Percentiles rank a stretch among this genome's conserved stretches.
These are phyloP conservation scores for Cantharis rufa DNA, from an alignment of 2,888 invertebrate species.

Conservation along the genomic window DNA sequence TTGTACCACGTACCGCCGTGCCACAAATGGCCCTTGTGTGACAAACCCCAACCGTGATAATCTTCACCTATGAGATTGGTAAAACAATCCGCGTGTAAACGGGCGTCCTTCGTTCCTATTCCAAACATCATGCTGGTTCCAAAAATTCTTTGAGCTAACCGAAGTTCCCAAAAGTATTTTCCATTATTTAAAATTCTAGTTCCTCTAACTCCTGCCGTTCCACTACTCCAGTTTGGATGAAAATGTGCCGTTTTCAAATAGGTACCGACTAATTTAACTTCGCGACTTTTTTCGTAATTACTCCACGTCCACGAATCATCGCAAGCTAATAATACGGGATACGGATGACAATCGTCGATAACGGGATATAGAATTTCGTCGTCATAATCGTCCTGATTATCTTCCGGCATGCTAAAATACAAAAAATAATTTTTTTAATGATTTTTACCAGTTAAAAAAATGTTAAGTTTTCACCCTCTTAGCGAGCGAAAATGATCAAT, in stretches of 20 bases:
- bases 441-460: not conserved
- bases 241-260: slow-evolving; percentile 66
- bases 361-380: not conserved
- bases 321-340: slow-evolving; percentile 59
- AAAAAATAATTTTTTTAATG: not conserved
- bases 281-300: slow-evolving; percentile 59
- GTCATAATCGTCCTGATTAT: not conserved
- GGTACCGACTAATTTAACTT: slow-evolving; percentile 63
- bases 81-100: slow-evolving; percentile 69
- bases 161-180: slow-evolving; percentile 69
- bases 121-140: slow-evolving; percentile 81
- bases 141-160: slow-evolving; percentile 66
- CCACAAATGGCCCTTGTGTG: slow-evolving; percentile 73
- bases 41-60: slow-evolving; percentile 71
- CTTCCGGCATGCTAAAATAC: not conserved
- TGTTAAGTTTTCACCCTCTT: slow-evolving; percentile 11
- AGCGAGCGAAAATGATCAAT: slow-evolving; percentile 38
- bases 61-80: slow-evolving; percentile 75
- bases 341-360: slow-evolving; percentile 8
- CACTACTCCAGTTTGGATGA: slow-evolving; percentile 77
- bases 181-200: slow-evolving; percentile 68
- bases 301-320: slow-evolving; percentile 74
- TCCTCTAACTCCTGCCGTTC: slow-evolving; percentile 73
- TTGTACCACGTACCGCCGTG: slow-evolving; percentile 66
- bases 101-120: slow-evolving; percentile 55